Conservation (phyloP, 2,797 vertebrate genomes). For the Rhinichthys osculus region DNA sequence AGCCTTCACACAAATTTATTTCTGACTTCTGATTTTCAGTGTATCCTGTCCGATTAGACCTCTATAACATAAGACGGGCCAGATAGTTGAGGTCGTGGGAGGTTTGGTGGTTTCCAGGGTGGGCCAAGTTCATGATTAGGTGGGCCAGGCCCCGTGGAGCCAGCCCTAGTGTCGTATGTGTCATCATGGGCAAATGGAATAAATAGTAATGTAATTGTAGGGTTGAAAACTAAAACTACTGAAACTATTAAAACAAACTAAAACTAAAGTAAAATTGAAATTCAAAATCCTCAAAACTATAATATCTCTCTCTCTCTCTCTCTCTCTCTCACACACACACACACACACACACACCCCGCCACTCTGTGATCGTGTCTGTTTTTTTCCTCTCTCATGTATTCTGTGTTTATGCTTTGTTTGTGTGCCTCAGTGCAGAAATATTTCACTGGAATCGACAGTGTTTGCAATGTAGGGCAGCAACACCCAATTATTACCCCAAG, state of each 20-base stretch:
- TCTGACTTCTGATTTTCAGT: constrained; percentile 1
- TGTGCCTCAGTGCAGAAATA: constrained; percentile 80
- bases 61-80: neutral
- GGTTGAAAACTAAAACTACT: constrained; percentile 3
- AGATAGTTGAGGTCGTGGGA: constrained; percentile 16
- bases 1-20: neutral
- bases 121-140: constrained; percentile 19
- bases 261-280: constrained; percentile 49
- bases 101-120: constrained; percentile 24
- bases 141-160: constrained; percentile 4
- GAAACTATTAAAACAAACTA: constrained; percentile 17
- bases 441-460: constrained; percentile 80
- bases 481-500: constrained; percentile 89
- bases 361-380: constrained; percentile 52
- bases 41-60: neutral
- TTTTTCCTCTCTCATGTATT: constrained; percentile 68
- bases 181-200: constrained; percentile 20
- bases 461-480: constrained; percentile 88
- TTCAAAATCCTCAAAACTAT: constrained; percentile 55
- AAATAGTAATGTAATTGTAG: neutral
- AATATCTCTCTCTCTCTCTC: neutral
- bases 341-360: constrained; percentile 62
- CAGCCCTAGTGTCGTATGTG: neutral
- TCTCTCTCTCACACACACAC: constrained; percentile 42
- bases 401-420: constrained; percentile 82